phyloP scores from a whole-genome alignment of 2,888 invertebrate species.

The Drosophila trichaetosa region DNA sequence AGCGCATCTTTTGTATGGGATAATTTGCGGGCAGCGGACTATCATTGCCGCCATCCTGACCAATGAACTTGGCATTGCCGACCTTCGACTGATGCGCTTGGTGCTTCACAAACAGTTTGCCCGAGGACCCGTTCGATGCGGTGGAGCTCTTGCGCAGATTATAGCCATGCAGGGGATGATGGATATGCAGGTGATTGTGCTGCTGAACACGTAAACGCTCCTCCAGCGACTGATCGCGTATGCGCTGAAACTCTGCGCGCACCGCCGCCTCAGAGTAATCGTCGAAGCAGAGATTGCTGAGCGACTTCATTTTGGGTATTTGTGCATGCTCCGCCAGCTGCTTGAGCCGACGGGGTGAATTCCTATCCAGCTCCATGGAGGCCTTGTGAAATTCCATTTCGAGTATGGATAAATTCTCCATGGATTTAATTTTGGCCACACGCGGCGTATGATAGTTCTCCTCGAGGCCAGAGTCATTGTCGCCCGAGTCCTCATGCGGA shows the following conservation, averaged over 20 bases:
- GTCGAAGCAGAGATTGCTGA: conserved; percentile 83
- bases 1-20: conserved; percentile 85
- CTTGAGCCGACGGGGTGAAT: conserved; percentile 83
- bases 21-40: conserved; percentile 65
- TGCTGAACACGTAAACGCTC: conserved; percentile 78
- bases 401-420: conserved; percentile 84
- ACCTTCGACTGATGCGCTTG: conserved; percentile 73
- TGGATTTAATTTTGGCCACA: conserved; percentile 84
- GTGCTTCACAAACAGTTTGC: conserved; percentile 81
- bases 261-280: conserved; percentile 79
- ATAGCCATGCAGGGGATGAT: conserved; percentile 40
- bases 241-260: conserved; percentile 81
- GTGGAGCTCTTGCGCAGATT: conserved; percentile 76
- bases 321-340: conserved; percentile 73
- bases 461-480: conserved; percentile 84
- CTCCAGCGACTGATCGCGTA: conserved; percentile 77
- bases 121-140: conserved; percentile 71
- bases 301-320: conserved; percentile 84
- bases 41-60: conserved; percentile 79
- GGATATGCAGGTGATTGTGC: conserved; percentile 38
- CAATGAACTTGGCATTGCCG: conserved; percentile 85
- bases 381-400: conserved; percentile 84
- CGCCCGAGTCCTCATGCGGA: conserved; percentile 71
- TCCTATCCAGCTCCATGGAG: conserved; percentile 83
- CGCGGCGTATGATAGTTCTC: conserved; percentile 84